phyloP scores from a whole-genome alignment of 2,113 vertebrate species.

The Thunnus thynnus region DNA sequence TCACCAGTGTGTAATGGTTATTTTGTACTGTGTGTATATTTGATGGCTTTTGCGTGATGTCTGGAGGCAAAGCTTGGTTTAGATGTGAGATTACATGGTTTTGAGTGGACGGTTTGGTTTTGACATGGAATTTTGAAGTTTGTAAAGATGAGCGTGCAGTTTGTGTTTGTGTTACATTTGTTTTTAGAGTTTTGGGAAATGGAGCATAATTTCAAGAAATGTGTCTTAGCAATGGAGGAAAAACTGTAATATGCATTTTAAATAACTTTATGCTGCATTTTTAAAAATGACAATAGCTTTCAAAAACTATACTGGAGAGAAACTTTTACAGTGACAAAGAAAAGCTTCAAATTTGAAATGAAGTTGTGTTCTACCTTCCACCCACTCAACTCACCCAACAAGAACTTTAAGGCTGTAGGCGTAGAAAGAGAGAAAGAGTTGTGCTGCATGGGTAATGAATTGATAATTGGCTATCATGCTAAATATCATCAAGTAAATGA shows the following conservation, averaged over 20 bases:
- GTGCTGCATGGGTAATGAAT: constrained; percentile 61
- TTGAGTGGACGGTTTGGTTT: too few relatives aligned
- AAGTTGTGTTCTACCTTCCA: constrained; percentile 62
- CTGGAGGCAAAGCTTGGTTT: too few relatives aligned
- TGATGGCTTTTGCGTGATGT: too few relatives aligned
- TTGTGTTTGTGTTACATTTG: too few relatives aligned
- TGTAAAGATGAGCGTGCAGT: too few relatives aligned
- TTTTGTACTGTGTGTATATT: too few relatives aligned
- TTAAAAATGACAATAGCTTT: constrained; percentile 8
- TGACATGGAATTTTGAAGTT: too few relatives aligned
- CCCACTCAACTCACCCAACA: constrained; percentile 65
- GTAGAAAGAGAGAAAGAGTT: constrained; percentile 39
- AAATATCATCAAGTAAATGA: constrained; percentile 57
- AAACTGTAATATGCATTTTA: background rate
- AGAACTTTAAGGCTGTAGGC: constrained; percentile 58
- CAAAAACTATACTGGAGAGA: constrained; percentile 1
- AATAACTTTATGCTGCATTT: background rate
- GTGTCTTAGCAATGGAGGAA: too few relatives aligned
- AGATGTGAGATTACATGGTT: too few relatives aligned
- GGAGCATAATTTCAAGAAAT: too few relatives aligned
- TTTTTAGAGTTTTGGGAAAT: too few relatives aligned
- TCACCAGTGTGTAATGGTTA: too few relatives aligned
- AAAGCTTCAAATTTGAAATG: constrained; percentile 47
- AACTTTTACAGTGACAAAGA: constrained; percentile 48
- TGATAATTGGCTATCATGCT: constrained; percentile 70